Evolutionary conservation across 1,140 invertebrate genomes (phyloP).

Genomic region (Tetramorium simillimum): DNA sequence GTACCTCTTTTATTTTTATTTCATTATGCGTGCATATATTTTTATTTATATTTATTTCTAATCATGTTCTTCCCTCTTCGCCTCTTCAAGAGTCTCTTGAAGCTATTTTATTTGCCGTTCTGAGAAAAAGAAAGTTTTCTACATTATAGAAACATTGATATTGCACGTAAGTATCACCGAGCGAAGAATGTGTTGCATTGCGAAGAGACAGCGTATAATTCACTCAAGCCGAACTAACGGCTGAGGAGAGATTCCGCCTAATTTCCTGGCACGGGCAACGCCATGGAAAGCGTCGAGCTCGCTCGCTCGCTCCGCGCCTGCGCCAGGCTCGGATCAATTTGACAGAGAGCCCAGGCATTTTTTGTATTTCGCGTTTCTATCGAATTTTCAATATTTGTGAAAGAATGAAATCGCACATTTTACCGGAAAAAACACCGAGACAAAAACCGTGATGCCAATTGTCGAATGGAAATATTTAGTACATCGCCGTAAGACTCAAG

Average conservation of each 20-base stretch:
- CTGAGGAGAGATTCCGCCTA: conserved; percentile 43
- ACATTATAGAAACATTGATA: neutral
- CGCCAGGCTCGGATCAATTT: conserved; percentile 67
- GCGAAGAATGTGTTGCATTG: conserved; percentile 4
- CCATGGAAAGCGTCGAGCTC: conserved; percentile 22
- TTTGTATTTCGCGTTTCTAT: neutral
- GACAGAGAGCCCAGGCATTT: conserved; percentile 1
- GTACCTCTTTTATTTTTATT: neutral
- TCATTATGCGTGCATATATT: neutral
- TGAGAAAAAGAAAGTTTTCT: neutral
- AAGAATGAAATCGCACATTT: neutral
- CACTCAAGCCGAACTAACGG: conserved; percentile 58
- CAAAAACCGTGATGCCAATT: neutral
- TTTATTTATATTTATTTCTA: neutral
- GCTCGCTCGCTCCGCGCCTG: conserved; percentile 43
- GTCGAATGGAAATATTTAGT: neutral
- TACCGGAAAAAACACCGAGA: neutral
- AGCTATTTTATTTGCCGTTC: neutral
- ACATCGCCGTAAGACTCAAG: neutral
- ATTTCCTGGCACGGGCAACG: conserved; percentile 7
- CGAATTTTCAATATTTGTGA: conserved; percentile 10
- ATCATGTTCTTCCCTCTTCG: neutral
- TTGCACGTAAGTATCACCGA: neutral
- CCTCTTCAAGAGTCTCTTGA: neutral
- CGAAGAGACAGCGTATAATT: conserved; percentile 42